phyloP scores from a whole-genome alignment of 2,113 vertebrate genomes.

The Tretioscincus oriximinensis region DNA sequence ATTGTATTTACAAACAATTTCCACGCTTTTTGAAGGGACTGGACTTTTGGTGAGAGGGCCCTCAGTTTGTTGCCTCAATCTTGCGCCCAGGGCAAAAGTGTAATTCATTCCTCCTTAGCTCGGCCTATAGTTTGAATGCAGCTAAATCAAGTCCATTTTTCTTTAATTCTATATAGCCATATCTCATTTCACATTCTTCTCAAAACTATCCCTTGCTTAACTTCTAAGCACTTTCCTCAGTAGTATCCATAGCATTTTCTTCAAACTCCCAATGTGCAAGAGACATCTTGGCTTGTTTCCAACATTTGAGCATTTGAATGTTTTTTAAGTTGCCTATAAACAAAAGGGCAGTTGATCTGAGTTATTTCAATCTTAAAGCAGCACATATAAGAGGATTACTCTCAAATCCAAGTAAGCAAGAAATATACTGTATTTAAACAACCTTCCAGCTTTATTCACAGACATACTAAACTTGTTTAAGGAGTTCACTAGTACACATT shows the following conservation, averaged over 20 bases:
- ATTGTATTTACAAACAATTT: no score
- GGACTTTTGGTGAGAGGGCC: no score
- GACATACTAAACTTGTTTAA: not conserved
- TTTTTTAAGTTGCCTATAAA: not conserved
- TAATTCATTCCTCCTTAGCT: no score
- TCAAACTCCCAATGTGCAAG: not conserved
- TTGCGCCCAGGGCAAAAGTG: no score
- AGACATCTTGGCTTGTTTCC: not conserved
- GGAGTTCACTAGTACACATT: no score
- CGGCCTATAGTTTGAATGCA: no score
- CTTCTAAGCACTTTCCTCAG: not conserved
- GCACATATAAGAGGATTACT: not conserved
- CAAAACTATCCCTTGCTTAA: not conserved
- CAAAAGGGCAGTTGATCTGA: not conserved
- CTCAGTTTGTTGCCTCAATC: no score
- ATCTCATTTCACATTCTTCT: not conserved
- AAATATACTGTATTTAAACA: not conserved
- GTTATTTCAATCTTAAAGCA: slow-evolving; percentile 1
- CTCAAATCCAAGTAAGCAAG: not conserved
- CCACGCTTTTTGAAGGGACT: no score
- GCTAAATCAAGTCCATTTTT: not conserved
- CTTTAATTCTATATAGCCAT: not conserved
- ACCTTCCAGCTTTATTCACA: not conserved
- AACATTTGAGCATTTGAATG: not conserved
- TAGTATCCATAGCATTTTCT: not conserved